Base-by-base conservation (phyloP, 2,797 vertebrate genomes). In the Furcifer pardalis region DNA sequence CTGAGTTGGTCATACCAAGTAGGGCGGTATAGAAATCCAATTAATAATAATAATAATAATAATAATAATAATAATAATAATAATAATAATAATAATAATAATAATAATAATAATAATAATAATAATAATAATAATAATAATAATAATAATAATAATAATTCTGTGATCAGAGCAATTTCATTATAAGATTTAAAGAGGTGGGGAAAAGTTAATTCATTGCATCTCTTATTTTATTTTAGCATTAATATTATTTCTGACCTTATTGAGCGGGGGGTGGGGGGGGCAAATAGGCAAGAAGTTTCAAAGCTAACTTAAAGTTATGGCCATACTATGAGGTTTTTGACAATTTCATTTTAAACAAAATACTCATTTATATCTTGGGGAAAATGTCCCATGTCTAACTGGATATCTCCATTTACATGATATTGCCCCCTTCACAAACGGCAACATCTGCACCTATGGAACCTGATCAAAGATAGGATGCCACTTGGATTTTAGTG, bases 111-210 rank as follows among this genome's bases (percentile, higher is more conserved):
- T n/a, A n/a, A n/a, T n/a, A n/a, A n/a, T n/a, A n/a, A n/a, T n/a
- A n/a, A n/a, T n/a, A n/a, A n/a, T n/a, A n/a, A n/a, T n/a, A n/a
- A n/a, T n/a, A n/a, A n/a, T n/a, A n/a, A n/a, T n/a, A n/a, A n/a
- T n/a, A n/a, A n/a, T n/a, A n/a, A n/a, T n/a, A n/a, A n/a, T n/a
- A n/a, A n/a, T n/a, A n/a, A n/a, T n/a, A n/a, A n/a, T 82, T 90
- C 85, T 79, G 17, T 79, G 82, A 83, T 86, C 66, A 83, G 90
- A 93, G 90, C 74, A 77, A 60, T 86, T 94, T 78, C 86, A 80
- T 42, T 77, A 68, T 32, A 25, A 6, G n/a, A 76, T n/a, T 1
- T 83, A 87, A 93, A 90, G 84, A 82, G 84, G 90, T 72, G 81
- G 74, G 68, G 76, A 60, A 84, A 9, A n/a, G n/a, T n/a, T 35